Base-by-base conservation (phyloP, 2,888 invertebrate species). In the Stomorhina lunata region DNA sequence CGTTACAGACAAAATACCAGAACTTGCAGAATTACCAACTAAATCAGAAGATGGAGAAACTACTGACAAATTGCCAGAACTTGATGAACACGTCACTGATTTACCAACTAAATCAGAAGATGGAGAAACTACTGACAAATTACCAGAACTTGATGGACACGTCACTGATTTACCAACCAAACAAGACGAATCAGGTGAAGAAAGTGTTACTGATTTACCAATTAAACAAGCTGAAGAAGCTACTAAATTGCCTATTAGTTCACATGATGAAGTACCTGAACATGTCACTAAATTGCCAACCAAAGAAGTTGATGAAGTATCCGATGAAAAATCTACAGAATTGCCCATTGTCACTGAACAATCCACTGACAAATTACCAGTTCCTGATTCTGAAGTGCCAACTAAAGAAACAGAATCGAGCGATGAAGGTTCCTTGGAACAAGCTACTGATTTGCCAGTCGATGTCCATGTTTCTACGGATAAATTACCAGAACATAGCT, bases 211-310 rank as follows among this genome's bases (percentile, higher is more conserved):
- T n/a, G n/a, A n/a, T n/a, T n/a, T n/a, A n/a, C n/a, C n/a, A n/a
- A n/a, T n/a, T n/a, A n/a, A n/a, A n/a, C 27, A 59, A 0, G n/a
- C n/a, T n/a, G 37, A 61, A 37, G 20, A 20, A 12, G 20, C 32
- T 10, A 59, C 57, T 25, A 53, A 53, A 15, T 32, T 57, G 9
- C 80, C 80, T 20, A 27, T 37, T 7, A 55, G 7, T 1, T 12
- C 37, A 10, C 57, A 61, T 45, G 17, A 71, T 22, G 71, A 59
- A 59, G 27, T 48, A 57, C 20, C 57, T 12, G 71, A 59, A 59
- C 22, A 17, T 22, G 43, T 29, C 32, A 71, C 71, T 9, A n/a
- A 59, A 34, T 32, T 25, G 4, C 25, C 69, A 15, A 37, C 68
- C n/a, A 68, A 50, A 25, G 50, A 40, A 4, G 4, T n/a, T 9